phyloP scores from a whole-genome alignment of 2,797 vertebrate species.

The Alectoris magna region DNA sequence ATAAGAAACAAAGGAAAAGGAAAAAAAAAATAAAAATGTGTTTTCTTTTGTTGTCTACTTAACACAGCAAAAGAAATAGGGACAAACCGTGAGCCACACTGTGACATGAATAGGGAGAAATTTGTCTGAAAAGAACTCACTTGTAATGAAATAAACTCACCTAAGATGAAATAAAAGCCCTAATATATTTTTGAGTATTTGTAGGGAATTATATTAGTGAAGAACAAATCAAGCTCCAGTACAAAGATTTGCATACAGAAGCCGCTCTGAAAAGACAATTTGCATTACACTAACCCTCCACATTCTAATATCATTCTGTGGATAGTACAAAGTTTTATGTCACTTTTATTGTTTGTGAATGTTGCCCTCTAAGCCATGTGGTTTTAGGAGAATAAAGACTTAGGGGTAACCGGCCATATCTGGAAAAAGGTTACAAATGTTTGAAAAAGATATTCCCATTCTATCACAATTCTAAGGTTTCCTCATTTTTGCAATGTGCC shows the following conservation, averaged over 20 bases:
- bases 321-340: background rate
- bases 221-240: background rate
- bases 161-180: background rate
- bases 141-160: slow-evolving; percentile 4
- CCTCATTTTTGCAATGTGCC: background rate
- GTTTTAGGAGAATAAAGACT: background rate
- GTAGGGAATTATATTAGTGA: background rate
- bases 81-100: background rate
- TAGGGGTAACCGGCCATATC: background rate
- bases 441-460: background rate
- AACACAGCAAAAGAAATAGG: background rate
- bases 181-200: background rate
- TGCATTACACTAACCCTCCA: accelerated
- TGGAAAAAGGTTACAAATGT: background rate
- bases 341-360: background rate
- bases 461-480: background rate
- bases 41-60: background rate
- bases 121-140: background rate
- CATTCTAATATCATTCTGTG: background rate
- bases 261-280: background rate
- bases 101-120: background rate
- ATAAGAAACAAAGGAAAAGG: background rate
- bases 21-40: background rate
- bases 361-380: background rate
- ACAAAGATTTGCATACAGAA: background rate